phyloP scores from a whole-genome alignment of 2,888 invertebrate species.

The Leptothorax acervorum region DNA sequence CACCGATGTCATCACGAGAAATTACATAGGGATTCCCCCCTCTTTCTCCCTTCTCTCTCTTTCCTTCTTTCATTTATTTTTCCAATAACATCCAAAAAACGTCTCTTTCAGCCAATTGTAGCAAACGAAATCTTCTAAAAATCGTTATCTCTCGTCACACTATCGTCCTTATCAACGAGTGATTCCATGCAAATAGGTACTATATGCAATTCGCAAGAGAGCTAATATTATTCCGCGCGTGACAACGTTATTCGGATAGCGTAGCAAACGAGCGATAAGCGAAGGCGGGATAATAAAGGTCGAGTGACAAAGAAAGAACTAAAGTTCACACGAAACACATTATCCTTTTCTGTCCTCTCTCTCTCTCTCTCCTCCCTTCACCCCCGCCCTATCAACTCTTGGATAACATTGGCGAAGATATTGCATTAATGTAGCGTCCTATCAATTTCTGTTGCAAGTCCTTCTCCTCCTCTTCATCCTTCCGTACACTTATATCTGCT shows the following conservation, averaged over 20 bases:
- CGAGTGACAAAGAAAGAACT: constrained; percentile 14
- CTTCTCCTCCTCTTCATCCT: constrained; percentile 52
- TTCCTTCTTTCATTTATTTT: not conserved
- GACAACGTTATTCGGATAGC: constrained; percentile 73
- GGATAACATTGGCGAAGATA: constrained; percentile 74
- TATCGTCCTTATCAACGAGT: constrained; percentile 58
- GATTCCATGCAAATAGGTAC: constrained; percentile 41
- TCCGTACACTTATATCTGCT: constrained; percentile 53
- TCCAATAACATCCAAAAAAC: not conserved
- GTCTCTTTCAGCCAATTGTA: not conserved
- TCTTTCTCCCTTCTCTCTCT: not conserved
- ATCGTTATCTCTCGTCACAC: not conserved
- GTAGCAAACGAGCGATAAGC: constrained; percentile 64
- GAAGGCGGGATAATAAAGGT: constrained; percentile 22
- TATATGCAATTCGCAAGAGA: constrained; percentile 12
- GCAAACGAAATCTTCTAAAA: not conserved
- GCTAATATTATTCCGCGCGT: constrained; percentile 65
- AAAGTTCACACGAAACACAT: constrained; percentile 42
- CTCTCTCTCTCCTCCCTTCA: not conserved
- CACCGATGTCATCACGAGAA: constrained; percentile 34
- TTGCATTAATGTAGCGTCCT: constrained; percentile 73
- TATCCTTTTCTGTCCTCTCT: constrained; percentile 39
- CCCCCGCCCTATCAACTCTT: not conserved
- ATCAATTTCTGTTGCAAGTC: constrained; percentile 73
- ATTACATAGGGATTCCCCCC: not conserved